Evolutionary conservation across 2,113 vertebrate genomes (phyloP).

Genomic region (Lontra canadensis): DNA sequence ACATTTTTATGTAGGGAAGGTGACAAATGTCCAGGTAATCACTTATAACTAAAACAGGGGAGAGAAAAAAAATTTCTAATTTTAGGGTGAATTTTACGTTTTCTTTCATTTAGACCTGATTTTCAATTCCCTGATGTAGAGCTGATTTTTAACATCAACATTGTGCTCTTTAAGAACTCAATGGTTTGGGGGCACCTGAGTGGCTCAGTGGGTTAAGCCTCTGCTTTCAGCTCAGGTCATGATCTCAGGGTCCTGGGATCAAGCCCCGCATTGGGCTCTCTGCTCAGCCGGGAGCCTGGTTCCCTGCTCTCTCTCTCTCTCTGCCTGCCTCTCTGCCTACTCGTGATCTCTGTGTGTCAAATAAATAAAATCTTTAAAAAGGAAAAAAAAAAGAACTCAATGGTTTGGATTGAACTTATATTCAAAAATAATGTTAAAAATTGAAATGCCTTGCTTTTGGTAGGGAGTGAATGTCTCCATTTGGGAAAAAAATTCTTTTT

Average conservation of each 20-base stretch:
- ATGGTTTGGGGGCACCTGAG: no score
- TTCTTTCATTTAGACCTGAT: not conserved
- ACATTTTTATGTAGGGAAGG: not conserved
- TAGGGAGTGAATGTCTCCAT: not conserved
- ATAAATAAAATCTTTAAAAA: no score
- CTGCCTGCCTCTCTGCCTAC: no score
- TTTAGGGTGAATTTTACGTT: not conserved
- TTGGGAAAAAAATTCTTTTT: not conserved
- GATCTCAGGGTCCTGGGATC: no score
- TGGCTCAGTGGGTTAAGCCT: no score
- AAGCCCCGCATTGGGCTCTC: no score
- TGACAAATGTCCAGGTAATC: not conserved
- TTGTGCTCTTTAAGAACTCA: not conserved
- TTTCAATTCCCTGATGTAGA: conserved; percentile 8
- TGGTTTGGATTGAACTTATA: not conserved
- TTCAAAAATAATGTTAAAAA: conserved; percentile 16
- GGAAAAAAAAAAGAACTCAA: not conserved
- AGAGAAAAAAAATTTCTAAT: not conserved
- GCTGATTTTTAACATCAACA: not conserved
- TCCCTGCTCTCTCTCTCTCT: no score
- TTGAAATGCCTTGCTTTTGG: conserved; percentile 27
- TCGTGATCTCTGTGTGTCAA: no score
- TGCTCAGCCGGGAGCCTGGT: no score
- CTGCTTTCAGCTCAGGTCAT: no score
- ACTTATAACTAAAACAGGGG: not conserved